Percentiles rank a stretch among this genome's conserved stretches.
Conservation (phyloP, 2,888 invertebrate species). For the Pyralis farinalis region DNA sequence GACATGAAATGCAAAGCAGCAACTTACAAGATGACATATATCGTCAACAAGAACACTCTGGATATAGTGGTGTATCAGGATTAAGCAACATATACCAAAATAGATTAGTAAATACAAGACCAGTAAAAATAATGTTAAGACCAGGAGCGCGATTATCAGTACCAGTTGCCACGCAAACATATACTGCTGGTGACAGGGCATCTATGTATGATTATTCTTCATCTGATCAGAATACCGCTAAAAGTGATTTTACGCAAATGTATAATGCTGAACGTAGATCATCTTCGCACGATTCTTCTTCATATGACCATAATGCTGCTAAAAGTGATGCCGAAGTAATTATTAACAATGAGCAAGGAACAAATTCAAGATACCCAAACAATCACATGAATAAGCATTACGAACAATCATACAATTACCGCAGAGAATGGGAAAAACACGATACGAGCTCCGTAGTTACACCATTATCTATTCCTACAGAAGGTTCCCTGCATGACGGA, state of each 20-base stretch:
- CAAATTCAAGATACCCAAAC: slow-evolving; percentile 22
- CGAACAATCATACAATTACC: slow-evolving; percentile 64
- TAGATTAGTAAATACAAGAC: slow-evolving; percentile 39
- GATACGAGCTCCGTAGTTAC: slow-evolving; percentile 37
- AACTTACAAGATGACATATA: slow-evolving; percentile 4
- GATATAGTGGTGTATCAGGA: slow-evolving; percentile 20
- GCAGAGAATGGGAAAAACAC: slow-evolving; percentile 71
- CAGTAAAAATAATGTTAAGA: slow-evolving; percentile 50
- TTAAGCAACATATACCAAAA: slow-evolving; percentile 32
- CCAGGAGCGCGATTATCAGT: slow-evolving; percentile 54
- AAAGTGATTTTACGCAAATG: too few relatives aligned
- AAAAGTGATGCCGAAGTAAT: slow-evolving; percentile 50
- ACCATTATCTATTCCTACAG: slow-evolving; percentile 34
- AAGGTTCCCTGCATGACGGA: slow-evolving; percentile 40
- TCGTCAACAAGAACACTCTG: slow-evolving; percentile 17
- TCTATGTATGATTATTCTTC: slow-evolving; percentile 22
- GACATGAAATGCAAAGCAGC: slow-evolving; percentile 19
- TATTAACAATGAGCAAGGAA: slow-evolving; percentile 27
- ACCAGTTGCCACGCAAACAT: slow-evolving; percentile 50
- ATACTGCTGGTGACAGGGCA: slow-evolving; percentile 29
- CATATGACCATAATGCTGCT: slow-evolving; percentile 41
- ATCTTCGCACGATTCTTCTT: slow-evolving; percentile 18
- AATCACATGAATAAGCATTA: slow-evolving; percentile 45
- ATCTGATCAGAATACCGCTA: slow-evolving; percentile 42
- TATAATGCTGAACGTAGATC: slow-evolving; percentile 24